Base-by-base conservation (phyloP, 2,797 vertebrate species). In the Onychomys arenicola region DNA sequence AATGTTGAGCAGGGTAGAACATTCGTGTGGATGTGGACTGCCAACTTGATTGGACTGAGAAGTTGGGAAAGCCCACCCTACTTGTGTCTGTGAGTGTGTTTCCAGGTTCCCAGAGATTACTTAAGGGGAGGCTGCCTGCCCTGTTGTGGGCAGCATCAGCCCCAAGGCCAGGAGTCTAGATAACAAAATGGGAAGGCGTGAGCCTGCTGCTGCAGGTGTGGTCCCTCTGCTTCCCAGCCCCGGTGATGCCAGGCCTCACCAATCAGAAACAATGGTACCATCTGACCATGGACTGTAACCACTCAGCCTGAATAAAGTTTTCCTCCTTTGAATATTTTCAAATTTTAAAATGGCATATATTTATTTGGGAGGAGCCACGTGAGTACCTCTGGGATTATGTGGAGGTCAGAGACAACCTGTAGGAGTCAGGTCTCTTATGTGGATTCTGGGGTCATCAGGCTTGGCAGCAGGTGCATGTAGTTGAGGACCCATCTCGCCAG, bases 1-100 rank as follows among this genome's bases (percentile, higher is more conserved):
- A 8, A 27, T 0, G 0, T 1, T 27, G 23, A 57, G 4, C 1
- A 59, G 46, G 59, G 32, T 17, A 63, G 34, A 32, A 55, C 2
- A 8, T 0, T 0, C 46, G 19, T 2, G 7, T 10, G 0, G 8
- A 34, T 52, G 17, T 32, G 46, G 29, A 21, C 49, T 52, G 16
- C 46, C 49, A 13, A 11, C 52, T 81, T 55, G 78, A n/a, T 23
- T 57, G 52, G 32, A 37, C 78, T n/a, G 19, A 81, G 34, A 81
- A 21, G 52, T 13, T 80, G 32, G n/a, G 49, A 55, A 23, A 82
- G 34, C 0, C 10, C 32, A 57, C 55, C 3, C 4, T 23, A 37
- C n/a, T 4, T 57, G 78, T 12, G 57, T 82, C 34, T 59, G 55
- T 82, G 80, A 82, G 11, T 1, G 11, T 16, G n/a, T 27, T 59